Evolutionary conservation across 35 echinoderm and acorn worm species (phyloP).

Genomic region (Lytechinus pictus): DNA sequence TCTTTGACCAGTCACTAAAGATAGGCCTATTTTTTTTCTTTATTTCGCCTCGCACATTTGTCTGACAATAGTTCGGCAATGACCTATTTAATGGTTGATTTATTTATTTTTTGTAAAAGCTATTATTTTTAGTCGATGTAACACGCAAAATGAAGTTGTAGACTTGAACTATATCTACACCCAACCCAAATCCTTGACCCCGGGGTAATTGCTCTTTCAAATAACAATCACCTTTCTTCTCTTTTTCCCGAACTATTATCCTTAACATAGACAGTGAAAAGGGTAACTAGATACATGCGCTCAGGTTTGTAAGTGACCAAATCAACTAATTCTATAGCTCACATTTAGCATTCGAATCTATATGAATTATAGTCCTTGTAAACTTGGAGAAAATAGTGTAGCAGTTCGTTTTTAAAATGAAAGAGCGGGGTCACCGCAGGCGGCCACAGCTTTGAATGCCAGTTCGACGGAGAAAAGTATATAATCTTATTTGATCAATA

Average conservation of each 20-base stretch:
- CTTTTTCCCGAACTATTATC: background rate
- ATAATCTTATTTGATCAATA: constrained; percentile 14
- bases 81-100: too few relatives aligned
- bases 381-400: background rate
- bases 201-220: background rate
- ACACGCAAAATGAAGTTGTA: too few relatives aligned
- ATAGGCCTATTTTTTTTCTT: too few relatives aligned
- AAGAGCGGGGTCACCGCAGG: background rate
- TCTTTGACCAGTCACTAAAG: too few relatives aligned
- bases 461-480: background rate
- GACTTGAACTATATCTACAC: background rate
- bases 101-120: too few relatives aligned
- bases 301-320: background rate
- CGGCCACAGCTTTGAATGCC: background rate
- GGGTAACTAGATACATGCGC: background rate
- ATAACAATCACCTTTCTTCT: background rate
- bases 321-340: background rate
- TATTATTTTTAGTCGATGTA: too few relatives aligned
- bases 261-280: background rate
- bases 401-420: background rate
- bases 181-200: background rate
- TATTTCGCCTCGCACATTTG: too few relatives aligned
- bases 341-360: background rate
- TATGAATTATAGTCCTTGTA: background rate
- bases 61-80: too few relatives aligned